Evolutionary conservation across 2,888 invertebrate genomes (phyloP), one percentile per base, ranked within the genome.

Genomic region (Plebejus argus): DNA sequence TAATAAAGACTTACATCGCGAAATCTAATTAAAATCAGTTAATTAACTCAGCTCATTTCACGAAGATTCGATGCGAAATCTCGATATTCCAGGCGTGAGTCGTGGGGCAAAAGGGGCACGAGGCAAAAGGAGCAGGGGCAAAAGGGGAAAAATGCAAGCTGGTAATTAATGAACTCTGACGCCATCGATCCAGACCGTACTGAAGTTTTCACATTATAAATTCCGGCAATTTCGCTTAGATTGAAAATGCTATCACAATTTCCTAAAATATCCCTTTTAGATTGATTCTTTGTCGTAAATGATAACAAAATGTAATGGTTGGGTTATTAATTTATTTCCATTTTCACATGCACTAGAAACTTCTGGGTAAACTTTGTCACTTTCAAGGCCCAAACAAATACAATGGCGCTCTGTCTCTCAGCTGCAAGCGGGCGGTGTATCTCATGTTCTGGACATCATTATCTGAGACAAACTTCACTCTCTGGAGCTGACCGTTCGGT

Each of bases 401-500:
- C 6, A 93, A 80, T 0, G 92, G 92, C 0, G 90, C 90, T 0
- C 89, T 89, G 6, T 91, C 88, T 8, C 87, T 92, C 28, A 95
- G 92, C 79, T 95, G 95, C 76, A 96, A 90, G 77, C 94, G 92
- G 0, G 96, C 96, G 0, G 94, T 93, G 79, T 95, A 95, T 78
- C 94, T 95, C 96, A 96, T 96, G 61, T 95, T 95, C 89, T 86
- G 90, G 1, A 90, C 81, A 76, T 92, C 92, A 81, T 89, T 91
- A 79, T 91, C 90, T 0, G 95, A 95, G 79, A 94, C 88, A 83
- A 95, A 95, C 79, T 93, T 91, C 45, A 96, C 95, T 79, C 93
- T 95, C 84, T 96, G 96, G 53, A 96, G 87, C 79, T 95, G 91
- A 6, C 96, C 96, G 81, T 94, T 95, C 0, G 96, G 96, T 80